These are phyloP conservation scores for Syrrhaptes paradoxus DNA, from an alignment of 2,113 vertebrate genomes.

Conservation along the genomic window DNA sequence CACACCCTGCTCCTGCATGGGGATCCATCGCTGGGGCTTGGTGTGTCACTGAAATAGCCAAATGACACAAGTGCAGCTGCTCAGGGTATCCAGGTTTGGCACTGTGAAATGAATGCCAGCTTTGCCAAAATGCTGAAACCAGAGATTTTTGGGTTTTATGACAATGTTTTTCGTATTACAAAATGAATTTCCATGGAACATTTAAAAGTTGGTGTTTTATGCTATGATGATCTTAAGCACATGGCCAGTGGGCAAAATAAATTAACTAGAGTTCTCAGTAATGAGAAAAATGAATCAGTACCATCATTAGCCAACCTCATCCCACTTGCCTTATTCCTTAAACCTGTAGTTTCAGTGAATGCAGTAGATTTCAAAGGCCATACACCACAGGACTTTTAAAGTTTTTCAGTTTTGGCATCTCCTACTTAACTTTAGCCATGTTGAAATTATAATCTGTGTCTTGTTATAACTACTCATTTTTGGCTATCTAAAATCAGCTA, in stretches of 20 bases:
- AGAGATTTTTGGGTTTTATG: not conserved
- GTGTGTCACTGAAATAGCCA: not conserved
- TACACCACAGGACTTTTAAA: not conserved
- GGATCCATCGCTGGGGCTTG: not conserved
- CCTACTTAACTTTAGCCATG: not conserved
- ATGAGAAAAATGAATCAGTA: not conserved
- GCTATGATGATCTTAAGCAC: not conserved
- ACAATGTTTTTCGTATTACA: not conserved
- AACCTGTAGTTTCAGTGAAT: not conserved
- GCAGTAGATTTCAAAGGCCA: not conserved
- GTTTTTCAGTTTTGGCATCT: not conserved
- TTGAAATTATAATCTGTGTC: not conserved
- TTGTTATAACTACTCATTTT: not conserved
- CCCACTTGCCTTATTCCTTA: not conserved
- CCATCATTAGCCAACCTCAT: not conserved
- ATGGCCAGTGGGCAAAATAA: not conserved
- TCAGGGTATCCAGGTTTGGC: not conserved
- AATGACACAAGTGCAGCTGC: not conserved
- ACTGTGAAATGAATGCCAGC: not conserved
- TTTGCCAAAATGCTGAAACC: not conserved
- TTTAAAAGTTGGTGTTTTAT: not conserved
- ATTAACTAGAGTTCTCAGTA: not conserved
- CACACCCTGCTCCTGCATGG: not conserved
- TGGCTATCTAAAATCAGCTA: not conserved
- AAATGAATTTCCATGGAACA: not conserved